Evolutionary conservation across 2,888 invertebrate genomes (phyloP).

Genomic region (Anthrax anthrax): DNA sequence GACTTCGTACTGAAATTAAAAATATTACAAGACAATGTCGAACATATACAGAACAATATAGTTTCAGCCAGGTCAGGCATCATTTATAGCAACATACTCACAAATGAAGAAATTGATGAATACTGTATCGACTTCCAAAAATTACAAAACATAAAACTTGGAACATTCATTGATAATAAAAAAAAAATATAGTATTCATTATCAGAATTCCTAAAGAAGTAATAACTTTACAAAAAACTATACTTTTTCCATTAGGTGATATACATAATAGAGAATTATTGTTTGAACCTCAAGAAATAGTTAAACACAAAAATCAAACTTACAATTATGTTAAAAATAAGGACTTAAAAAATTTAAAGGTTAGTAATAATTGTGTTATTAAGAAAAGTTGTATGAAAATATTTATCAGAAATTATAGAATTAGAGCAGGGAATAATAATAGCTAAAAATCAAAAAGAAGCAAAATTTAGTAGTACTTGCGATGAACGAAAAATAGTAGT

Average conservation of each 20-base stretch:
- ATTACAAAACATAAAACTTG: constrained; percentile 5
- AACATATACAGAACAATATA: constrained; percentile 1
- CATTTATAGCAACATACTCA: constrained; percentile 2
- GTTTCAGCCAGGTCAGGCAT: constrained; percentile 1
- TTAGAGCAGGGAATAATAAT: constrained; percentile 1
- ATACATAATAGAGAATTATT: not conserved
- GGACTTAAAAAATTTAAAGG: constrained; percentile 2
- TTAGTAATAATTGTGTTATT: not conserved
- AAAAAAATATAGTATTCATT: constrained; percentile 1
- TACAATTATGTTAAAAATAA: not conserved
- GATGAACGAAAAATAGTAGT: constrained; percentile 1
- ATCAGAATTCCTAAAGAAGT: constrained; percentile 3
- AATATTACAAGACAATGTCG: not conserved
- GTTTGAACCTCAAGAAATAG: constrained; percentile 4
- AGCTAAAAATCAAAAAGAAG: not conserved
- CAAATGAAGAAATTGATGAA: not conserved
- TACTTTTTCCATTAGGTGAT: not conserved
- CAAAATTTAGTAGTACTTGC: constrained; percentile 1
- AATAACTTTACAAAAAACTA: not conserved
- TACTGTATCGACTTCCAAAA: not conserved
- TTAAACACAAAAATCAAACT: constrained; percentile 2
- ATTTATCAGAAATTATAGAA: constrained; percentile 4
- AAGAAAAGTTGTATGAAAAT: constrained; percentile 4
- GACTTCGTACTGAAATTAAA: not conserved
- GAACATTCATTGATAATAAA: not conserved